Evolutionary conservation across 2,888 invertebrate genomes (phyloP).

Genomic region (Myopa tessellatipennis): DNA sequence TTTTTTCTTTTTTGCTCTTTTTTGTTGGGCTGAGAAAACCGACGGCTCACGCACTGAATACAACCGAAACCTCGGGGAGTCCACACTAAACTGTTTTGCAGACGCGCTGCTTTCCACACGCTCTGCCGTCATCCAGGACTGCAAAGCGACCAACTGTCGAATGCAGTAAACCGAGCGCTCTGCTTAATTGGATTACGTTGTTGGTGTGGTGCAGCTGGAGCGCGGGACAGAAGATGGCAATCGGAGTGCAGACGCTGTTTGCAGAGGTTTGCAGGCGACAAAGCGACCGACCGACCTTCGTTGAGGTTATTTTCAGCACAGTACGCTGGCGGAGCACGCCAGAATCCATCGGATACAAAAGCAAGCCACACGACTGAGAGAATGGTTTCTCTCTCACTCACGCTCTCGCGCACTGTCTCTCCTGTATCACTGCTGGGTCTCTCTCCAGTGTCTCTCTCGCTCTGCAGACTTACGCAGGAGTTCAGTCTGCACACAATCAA

Average conservation of each 20-base stretch:
- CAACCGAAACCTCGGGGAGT: constrained; percentile 61
- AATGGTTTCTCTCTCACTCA: constrained; percentile 27
- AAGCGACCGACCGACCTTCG: constrained; percentile 47
- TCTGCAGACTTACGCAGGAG: constrained; percentile 21
- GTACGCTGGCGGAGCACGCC: constrained; percentile 27
- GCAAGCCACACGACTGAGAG: constrained; percentile 37
- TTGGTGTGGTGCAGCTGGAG: background rate
- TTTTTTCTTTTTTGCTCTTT: constrained; percentile 41
- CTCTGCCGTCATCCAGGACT: constrained; percentile 35
- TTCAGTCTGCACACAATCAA: background rate
- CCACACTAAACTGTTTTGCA: constrained; percentile 61
- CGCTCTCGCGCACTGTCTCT: constrained; percentile 10
- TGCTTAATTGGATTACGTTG: constrained; percentile 50
- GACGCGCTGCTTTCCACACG: constrained; percentile 49
- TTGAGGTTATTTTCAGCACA: constrained; percentile 48
- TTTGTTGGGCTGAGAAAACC: constrained; percentile 42
- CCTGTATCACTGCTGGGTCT: constrained; percentile 9
- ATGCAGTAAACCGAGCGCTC: constrained; percentile 42
- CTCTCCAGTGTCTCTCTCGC: background rate
- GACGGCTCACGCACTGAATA: constrained; percentile 52
- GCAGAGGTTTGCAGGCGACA: background rate
- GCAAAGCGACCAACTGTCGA: constrained; percentile 6
- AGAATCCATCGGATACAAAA: constrained; percentile 35
- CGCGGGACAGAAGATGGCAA: background rate
- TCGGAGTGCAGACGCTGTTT: constrained; percentile 11